Conservation (phyloP, 2,888 invertebrate species). For the Drosophila anomelani region DNA sequence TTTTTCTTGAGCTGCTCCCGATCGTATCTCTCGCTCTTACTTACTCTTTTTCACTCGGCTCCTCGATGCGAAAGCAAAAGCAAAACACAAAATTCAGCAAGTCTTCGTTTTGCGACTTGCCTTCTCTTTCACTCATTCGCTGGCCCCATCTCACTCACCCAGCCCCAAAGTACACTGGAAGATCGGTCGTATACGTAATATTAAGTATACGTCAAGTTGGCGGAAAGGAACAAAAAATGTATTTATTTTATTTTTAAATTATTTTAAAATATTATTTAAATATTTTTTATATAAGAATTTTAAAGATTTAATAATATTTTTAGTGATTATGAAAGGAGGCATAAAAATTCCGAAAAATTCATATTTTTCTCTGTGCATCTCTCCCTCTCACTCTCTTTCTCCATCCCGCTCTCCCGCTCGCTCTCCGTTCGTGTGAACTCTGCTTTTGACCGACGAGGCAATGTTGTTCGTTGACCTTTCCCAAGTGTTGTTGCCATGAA, state of each 20-base stretch:
- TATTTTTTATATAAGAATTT: no score
- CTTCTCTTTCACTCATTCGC: conserved; percentile 2
- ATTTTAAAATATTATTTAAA: no score
- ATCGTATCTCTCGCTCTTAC: conserved; percentile 20
- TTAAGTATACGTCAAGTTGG: not conserved
- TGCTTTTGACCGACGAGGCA: conserved; percentile 79
- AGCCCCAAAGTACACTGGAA: conserved; percentile 27
- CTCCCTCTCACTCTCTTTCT: conserved; percentile 34
- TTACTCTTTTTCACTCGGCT: conserved; percentile 66
- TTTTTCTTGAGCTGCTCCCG: conserved; percentile 21
- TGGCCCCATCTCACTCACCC: conserved; percentile 24
- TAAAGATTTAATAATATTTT: no score
- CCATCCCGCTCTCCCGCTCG: conserved; percentile 28
- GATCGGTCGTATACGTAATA: no score
- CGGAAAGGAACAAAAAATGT: no score
- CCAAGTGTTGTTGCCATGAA: conserved; percentile 75
- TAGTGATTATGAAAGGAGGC: no score
- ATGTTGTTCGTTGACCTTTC: conserved; percentile 80
- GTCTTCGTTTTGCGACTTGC: conserved; percentile 22
- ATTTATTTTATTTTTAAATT: no score
- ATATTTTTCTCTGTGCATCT: conserved; percentile 29
- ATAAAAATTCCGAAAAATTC: no score
- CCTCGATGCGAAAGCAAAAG: conserved; percentile 75
- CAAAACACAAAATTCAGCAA: conserved; percentile 64
- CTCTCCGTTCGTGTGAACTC: conserved; percentile 72